Evolutionary conservation across 2,113 vertebrate species (phyloP).

Genomic region (Ptilonorhynchus violaceus): DNA sequence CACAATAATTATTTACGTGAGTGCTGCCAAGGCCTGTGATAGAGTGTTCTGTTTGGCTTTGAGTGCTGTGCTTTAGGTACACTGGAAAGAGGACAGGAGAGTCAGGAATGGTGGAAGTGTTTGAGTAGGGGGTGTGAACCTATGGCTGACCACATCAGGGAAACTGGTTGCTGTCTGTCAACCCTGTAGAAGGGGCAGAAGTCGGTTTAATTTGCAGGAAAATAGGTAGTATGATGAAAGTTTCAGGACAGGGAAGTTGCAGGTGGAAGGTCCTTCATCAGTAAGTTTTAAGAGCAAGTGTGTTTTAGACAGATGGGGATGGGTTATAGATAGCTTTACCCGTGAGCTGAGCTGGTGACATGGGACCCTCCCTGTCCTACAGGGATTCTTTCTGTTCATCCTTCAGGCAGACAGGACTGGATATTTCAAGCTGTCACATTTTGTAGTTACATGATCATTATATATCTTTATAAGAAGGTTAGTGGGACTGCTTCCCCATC

Average conservation of each 20-base stretch:
- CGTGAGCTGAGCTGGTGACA: neutral
- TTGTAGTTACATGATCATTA: fast-evolving
- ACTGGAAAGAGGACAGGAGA: neutral
- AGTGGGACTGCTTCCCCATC: neutral
- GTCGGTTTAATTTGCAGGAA: neutral
- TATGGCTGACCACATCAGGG: neutral
- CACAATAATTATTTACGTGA: neutral
- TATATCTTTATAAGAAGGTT: neutral
- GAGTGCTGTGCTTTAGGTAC: neutral
- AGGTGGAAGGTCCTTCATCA: neutral
- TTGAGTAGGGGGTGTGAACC: neutral
- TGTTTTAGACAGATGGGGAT: neutral
- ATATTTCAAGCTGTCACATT: neutral
- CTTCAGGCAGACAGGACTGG: neutral
- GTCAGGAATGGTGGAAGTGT: neutral
- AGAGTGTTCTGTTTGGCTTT: neutral
- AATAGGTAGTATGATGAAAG: neutral
- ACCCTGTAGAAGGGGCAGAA: neutral
- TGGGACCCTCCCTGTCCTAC: neutral
- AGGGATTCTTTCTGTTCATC: neutral
- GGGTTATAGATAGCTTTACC: neutral
- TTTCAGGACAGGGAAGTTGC: neutral
- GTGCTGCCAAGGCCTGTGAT: neutral
- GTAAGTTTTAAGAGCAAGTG: neutral
- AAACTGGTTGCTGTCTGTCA: neutral